Percentiles rank a stretch among this genome's conserved stretches.
Evolutionary conservation across 2,888 invertebrate species (phyloP).

Genomic region (Tridacna crocea): DNA sequence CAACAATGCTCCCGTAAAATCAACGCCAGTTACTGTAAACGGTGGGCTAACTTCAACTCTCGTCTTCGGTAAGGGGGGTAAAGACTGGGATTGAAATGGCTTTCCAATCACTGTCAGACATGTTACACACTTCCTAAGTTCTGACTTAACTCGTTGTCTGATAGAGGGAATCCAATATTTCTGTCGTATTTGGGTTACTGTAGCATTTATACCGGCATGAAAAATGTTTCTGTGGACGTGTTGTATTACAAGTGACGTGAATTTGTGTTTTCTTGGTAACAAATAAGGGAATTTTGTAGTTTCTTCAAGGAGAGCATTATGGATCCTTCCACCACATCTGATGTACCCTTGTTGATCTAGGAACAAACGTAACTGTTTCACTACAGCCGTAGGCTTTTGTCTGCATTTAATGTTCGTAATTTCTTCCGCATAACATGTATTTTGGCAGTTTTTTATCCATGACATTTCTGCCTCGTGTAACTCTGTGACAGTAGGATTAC

Average conservation of each 20-base stretch:
- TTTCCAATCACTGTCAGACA: constrained; percentile 41
- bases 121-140: constrained; percentile 38
- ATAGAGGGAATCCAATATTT: constrained; percentile 40
- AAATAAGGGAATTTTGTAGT: constrained; percentile 36
- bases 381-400: too few species aligned
- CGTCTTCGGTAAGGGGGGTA: constrained; percentile 40
- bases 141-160: background rate
- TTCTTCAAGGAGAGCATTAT: constrained; percentile 26
- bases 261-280: constrained; percentile 32
- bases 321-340: constrained; percentile 17
- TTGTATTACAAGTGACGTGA: constrained; percentile 15
- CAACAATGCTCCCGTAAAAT: constrained; percentile 42
- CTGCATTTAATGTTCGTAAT: too few species aligned
- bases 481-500: background rate
- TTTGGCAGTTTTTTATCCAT: too few species aligned
- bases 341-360: background rate
- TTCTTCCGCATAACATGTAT: too few species aligned
- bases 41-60: constrained; percentile 34
- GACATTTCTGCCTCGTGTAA: constrained; percentile 9
- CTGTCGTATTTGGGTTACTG: constrained; percentile 19
- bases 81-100: too few species aligned
- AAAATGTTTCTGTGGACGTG: constrained; percentile 21
- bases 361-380: too few species aligned
- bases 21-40: constrained; percentile 51
- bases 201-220: constrained; percentile 13